These are phyloP conservation scores for Anomalospiza imberbis DNA, from an alignment of 2,797 vertebrate species.

Conservation along the genomic window DNA sequence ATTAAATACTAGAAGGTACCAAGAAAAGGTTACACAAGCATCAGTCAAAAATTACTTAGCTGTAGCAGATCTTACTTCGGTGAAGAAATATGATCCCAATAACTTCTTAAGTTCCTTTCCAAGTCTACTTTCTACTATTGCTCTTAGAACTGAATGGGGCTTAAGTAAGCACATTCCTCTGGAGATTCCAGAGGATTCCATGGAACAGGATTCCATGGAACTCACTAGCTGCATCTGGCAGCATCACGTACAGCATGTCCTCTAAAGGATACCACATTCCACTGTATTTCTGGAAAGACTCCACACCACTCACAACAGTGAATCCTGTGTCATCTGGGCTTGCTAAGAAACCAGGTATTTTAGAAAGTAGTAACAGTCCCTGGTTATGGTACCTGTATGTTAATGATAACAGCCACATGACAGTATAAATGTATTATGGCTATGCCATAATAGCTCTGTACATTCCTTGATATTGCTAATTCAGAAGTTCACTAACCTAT, in stretches of 20 bases:
- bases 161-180: not conserved
- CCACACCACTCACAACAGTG: not conserved
- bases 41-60: not conserved
- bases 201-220: not conserved
- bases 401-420: not conserved
- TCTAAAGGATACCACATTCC: not conserved
- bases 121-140: not conserved
- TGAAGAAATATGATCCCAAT: not conserved
- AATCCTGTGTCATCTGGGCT: not conserved
- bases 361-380: not conserved
- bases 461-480: not conserved
- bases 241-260: not conserved
- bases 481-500: not conserved
- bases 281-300: not conserved
- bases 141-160: not conserved
- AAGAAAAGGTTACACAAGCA: not conserved
- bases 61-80: not conserved
- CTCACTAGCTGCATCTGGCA: rapidly evolving
- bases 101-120: not conserved
- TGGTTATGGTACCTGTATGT: not conserved
- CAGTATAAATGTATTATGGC: not conserved
- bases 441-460: not conserved
- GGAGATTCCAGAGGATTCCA: not conserved
- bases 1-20: not conserved
- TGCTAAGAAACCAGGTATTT: not conserved